These are phyloP conservation scores for Halcyon smyrnensis DNA, from an alignment of 2,797 vertebrate genomes.

Conservation along the genomic window DNA sequence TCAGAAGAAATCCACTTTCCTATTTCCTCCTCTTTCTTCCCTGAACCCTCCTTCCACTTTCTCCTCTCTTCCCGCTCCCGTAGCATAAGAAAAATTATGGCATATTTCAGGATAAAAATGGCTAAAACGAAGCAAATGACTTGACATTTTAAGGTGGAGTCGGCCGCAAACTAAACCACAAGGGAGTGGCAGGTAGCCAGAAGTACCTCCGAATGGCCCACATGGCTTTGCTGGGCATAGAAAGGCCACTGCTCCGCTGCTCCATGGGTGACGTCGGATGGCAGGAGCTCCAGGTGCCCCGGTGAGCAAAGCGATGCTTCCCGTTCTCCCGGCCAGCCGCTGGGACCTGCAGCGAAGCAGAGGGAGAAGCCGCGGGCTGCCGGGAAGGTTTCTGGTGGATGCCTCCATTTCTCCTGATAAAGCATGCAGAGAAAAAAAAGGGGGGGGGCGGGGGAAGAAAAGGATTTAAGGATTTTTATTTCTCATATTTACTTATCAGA, in stretches of 20 bases:
- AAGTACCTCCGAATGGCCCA: slow-evolving; percentile 75
- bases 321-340: slow-evolving; percentile 44
- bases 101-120: accelerated
- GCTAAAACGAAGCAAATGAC: accelerated
- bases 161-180: not conserved
- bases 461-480: not conserved
- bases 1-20: not conserved
- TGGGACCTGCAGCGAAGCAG: not conserved
- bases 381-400: not conserved
- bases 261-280: not conserved
- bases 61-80: not conserved
- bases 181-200: accelerated
- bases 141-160: not conserved
- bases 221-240: slow-evolving; percentile 41
- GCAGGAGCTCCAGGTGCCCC: slow-evolving; percentile 71
- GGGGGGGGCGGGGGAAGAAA: not conserved
- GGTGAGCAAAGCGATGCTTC: slow-evolving; percentile 64
- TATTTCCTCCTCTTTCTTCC: not conserved
- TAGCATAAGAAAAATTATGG: accelerated
- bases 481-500: not conserved
- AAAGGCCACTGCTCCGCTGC: slow-evolving; percentile 31
- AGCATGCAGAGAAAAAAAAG: not conserved
- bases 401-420: slow-evolving; percentile 59
- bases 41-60: not conserved
- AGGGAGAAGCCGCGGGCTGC: not conserved